phyloP scores from a whole-genome alignment of 2,888 invertebrate genomes.

The Dusona sp. region DNA sequence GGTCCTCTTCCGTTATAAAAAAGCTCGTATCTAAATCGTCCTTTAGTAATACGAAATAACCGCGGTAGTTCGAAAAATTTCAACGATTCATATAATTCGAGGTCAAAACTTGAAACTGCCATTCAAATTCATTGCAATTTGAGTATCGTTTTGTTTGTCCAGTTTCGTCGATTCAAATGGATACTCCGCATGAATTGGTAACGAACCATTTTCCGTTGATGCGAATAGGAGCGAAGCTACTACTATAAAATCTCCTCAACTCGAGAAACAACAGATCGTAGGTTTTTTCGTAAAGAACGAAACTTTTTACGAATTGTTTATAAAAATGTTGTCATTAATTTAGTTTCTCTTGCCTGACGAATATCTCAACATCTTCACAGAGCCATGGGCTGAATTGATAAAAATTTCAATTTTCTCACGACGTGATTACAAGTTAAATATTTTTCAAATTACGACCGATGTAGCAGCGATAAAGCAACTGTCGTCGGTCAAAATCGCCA shows the following conservation, averaged over 20 bases:
- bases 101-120: conserved; percentile 72
- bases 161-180: conserved; percentile 75
- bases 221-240: conserved; percentile 73
- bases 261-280: conserved; percentile 68
- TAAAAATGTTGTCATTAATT: neutral
- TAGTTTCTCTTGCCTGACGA: conserved; percentile 70
- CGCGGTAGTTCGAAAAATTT: conserved; percentile 9
- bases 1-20: conserved; percentile 3
- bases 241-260: conserved; percentile 67
- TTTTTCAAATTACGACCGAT: conserved; percentile 74
- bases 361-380: conserved; percentile 67
- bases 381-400: conserved; percentile 58
- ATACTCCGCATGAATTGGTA: conserved; percentile 77
- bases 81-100: conserved; percentile 73
- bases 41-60: neutral
- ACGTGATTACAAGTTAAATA: conserved; percentile 71
- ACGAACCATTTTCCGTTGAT: conserved; percentile 72
- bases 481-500: conserved; percentile 75
- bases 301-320: conserved; percentile 56
- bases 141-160: conserved; percentile 73
- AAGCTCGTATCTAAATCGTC: neutral
- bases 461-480: conserved; percentile 77
- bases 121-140: conserved; percentile 71
- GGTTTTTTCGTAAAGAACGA: conserved; percentile 66
- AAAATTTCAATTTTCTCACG: conserved; percentile 68